These are phyloP conservation scores for Coenonympha glycerion DNA, from an alignment of 2,888 invertebrate genomes.

Conservation along the genomic window DNA sequence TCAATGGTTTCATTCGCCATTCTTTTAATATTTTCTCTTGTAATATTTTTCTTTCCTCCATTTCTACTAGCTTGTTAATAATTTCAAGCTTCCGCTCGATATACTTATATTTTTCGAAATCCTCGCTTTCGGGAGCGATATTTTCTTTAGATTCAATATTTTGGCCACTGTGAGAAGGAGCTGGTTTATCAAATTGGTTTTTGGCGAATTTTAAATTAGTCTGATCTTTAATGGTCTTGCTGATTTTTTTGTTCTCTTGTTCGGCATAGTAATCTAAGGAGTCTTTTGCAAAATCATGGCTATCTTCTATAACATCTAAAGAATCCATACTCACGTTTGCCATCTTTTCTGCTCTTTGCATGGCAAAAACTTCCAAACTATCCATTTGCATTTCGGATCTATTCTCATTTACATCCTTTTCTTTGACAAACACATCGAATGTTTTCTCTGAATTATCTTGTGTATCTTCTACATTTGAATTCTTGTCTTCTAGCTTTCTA, in stretches of 20 bases:
- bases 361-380: slow-evolving; percentile 74
- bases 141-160: slow-evolving; percentile 56
- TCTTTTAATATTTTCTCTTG: slow-evolving; percentile 79
- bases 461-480: slow-evolving; percentile 55
- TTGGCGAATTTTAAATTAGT: slow-evolving; percentile 51
- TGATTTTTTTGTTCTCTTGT: slow-evolving; percentile 55
- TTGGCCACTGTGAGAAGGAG: slow-evolving; percentile 46
- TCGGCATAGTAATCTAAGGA: slow-evolving; percentile 70
- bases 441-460: slow-evolving; percentile 68
- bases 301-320: slow-evolving; percentile 62
- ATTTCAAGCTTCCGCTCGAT: slow-evolving; percentile 83
- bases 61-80: slow-evolving; percentile 81
- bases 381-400: slow-evolving; percentile 79
- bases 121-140: slow-evolving; percentile 62
- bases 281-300: slow-evolving; percentile 64
- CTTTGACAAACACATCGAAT: slow-evolving; percentile 78
- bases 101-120: slow-evolving; percentile 77
- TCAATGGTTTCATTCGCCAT: slow-evolving; percentile 77
- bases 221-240: slow-evolving; percentile 53
- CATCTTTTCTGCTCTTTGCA: slow-evolving; percentile 62
- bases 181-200: slow-evolving; percentile 39
- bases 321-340: slow-evolving; percentile 71
- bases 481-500: slow-evolving; percentile 55
- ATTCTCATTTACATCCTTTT: slow-evolving; percentile 76
- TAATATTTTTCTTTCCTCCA: slow-evolving; percentile 80